Evolutionary conservation across 2,797 vertebrate species (phyloP), one percentile per base, ranked within the genome.

Genomic region (Selene dorsalis): DNA sequence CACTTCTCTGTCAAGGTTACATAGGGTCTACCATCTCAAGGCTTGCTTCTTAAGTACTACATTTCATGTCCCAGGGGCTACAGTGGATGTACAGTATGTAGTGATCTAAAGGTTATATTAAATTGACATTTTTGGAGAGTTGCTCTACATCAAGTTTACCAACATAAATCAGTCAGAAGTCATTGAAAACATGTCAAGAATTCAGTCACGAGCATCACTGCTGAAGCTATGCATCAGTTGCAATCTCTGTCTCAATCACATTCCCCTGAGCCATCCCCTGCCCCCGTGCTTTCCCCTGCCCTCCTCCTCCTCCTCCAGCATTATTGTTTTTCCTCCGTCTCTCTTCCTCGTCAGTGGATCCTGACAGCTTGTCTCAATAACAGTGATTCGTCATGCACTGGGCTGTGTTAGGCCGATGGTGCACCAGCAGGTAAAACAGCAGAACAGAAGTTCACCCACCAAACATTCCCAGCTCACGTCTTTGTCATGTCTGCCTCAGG

Each of bases 291-390:
- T 59, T 48, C 68, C 69, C 30, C 22, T 61, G 52, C 72, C 75
- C 75, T 77, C 5, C 85, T 82, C 32, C 85, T 82, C 81, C 85
- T 82, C 81, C 82, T 28, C 26, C 78, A 64, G 65, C 81, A 77
- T 78, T 91, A 88, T 90, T 90, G 86, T 93, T 90, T 84, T 85
- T 68, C 82, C 82, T 76, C 68, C 3, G 13, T 75, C 77, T 88
- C 84, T 83, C 69, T 68, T 83, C 78, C 72, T 74, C 87, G 88
- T 87, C 75, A 80, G 79, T 48, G 60, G 87, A 69, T 85, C 69
- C 81, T 91, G 91, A 93, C 89, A 93, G 88, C 89, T 91, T 50
- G 84, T 93, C 88, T 93, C 87, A 83, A 83, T 93, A 92, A 92
- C 90, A 83, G 69, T 70, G 84, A 89, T 92, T 92, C 88, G 83